Base-by-base conservation (phyloP, 1,140 invertebrate genomes). In the Parapsyche elsis region DNA sequence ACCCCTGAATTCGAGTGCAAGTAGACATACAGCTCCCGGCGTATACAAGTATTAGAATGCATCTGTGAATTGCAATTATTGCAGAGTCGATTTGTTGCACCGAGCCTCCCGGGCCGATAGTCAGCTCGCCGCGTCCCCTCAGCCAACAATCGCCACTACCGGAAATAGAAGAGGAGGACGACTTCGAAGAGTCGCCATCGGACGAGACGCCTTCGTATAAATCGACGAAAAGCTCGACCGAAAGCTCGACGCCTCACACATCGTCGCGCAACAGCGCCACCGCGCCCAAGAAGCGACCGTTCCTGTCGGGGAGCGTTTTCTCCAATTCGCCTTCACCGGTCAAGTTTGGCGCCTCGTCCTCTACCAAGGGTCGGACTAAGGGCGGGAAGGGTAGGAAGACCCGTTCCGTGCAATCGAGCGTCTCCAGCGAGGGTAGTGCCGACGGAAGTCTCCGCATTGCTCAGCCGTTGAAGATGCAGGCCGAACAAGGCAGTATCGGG, bases 401-500 rank as follows among this genome's bases (percentile, higher is more conserved):
- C 16, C 81, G 78, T 83, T 85, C 61, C 80, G 84, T n/a, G 82
- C 85, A 9, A 84, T 86, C 86, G 12, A 86, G 85, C 81, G 86
- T 85, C 26, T 86, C 85, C 26, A 85, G 85, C 84, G 86, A 87
- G 84, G 82, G 87, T 86, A 84, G 87, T 86, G 81, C 81, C 75
- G 79, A 85, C 81, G 84, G 81, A 80, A 26, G 82, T 81, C 19
- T 78, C 79, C 84, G 86, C 85, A 82, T 86, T 78, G 83, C 85
- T 79, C 84, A 88, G 84, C 90, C 89, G 78, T 90, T 89, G 78
- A 95, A 91, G 87, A 96, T 96, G 95, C 95, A 96, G 90, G 95
- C 94, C 75, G 95, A 96, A 88, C 94, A 95, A 86, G 95, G 95
- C 53, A 94, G 94, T 87, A 95, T 96, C 85, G 94, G 94, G 61